These are phyloP conservation scores for Aphis gossypii DNA, from an alignment of 1,140 invertebrate genomes.

Conservation along the genomic window DNA sequence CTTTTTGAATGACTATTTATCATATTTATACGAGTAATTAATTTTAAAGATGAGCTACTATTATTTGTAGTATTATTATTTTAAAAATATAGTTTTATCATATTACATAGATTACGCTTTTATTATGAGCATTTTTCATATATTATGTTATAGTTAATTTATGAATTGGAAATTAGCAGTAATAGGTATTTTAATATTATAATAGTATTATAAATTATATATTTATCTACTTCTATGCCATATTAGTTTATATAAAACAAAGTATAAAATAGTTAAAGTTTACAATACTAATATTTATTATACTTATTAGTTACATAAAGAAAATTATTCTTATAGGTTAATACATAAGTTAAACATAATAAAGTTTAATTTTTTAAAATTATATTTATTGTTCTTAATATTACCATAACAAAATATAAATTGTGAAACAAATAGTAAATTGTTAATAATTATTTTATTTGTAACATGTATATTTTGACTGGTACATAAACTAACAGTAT, in stretches of 20 bases:
- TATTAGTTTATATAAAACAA: constrained; percentile 1
- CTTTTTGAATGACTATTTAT: neutral
- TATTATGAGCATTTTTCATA: constrained; percentile 8
- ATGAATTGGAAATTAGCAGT: neutral
- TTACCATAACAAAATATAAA: constrained; percentile 1
- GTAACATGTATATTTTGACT: neutral
- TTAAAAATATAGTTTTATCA: constrained; percentile 1
- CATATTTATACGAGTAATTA: neutral
- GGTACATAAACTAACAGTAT: neutral
- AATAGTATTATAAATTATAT: constrained; percentile 10
- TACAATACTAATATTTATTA: neutral
- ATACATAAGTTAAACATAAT: constrained; percentile 9
- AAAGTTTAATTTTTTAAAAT: constrained; percentile 29
- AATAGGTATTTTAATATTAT: neutral
- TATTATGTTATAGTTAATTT: constrained; percentile 1
- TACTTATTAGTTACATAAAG: neutral
- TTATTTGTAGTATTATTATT: constrained; percentile 23
- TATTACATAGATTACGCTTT: neutral
- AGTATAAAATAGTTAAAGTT: neutral
- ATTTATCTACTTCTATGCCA: constrained; percentile 17
- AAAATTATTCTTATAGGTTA: constrained; percentile 23
- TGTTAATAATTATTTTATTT: neutral
- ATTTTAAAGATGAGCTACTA: neutral
- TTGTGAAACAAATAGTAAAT: neutral
- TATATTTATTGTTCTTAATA: constrained; percentile 18